phyloP scores from a whole-genome alignment of 2,113 vertebrate species.

The Nothocercus julius region DNA sequence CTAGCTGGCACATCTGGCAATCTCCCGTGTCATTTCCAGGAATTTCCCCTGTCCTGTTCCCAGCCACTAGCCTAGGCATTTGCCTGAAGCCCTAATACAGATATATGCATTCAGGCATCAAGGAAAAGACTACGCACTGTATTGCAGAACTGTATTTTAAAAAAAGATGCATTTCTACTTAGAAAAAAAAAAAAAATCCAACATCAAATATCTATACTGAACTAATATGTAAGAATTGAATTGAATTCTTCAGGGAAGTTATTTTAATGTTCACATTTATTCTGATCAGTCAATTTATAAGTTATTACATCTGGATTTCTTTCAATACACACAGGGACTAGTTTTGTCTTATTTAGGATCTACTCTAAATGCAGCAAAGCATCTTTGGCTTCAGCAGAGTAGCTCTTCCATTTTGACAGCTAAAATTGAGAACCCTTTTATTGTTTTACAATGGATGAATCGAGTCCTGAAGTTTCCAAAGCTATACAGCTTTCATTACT shows the following conservation, averaged over 20 bases:
- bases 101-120: background rate
- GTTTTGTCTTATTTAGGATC: background rate
- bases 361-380: background rate
- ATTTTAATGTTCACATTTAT: background rate
- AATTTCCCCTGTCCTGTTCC: background rate
- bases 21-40: rapidly evolving
- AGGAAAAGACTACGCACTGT: background rate
- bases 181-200: background rate
- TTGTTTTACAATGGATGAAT: background rate
- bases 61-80: background rate
- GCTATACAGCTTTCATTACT: background rate
- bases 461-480: background rate
- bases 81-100: background rate
- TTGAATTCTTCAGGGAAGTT: background rate
- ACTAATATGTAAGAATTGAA: background rate
- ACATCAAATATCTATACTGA: background rate
- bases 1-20: background rate
- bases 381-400: background rate
- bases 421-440: background rate
- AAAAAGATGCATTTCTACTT: background rate
- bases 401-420: background rate
- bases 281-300: background rate
- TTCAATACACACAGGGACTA: background rate
- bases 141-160: background rate
- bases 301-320: background rate